Conservation (phyloP, 37 sponge, comb jelly and placozoan genomes). For the Diacarnus erythraeanus region DNA sequence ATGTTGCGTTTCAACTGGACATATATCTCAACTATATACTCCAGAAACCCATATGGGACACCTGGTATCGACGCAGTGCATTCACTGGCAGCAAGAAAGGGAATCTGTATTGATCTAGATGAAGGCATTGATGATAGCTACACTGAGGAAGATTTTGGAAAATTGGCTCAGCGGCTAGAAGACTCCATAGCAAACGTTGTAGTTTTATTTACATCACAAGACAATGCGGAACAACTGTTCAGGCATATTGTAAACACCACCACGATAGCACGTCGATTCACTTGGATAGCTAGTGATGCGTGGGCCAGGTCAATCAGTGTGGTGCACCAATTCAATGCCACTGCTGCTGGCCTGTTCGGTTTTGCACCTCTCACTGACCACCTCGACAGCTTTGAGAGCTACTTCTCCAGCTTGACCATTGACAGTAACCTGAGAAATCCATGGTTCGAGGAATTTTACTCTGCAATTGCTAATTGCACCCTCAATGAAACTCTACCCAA, state of each 20-base stretch:
- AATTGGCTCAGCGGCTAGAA: constrained; percentile 10
- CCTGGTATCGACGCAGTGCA: constrained; percentile 55
- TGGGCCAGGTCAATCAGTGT: constrained; percentile 73
- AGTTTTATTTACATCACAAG: constrained; percentile 50
- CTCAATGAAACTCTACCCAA: not conserved
- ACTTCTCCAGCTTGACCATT: constrained; percentile 67
- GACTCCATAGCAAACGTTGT: constrained; percentile 57
- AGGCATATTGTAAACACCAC: not conserved
- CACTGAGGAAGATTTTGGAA: not conserved
- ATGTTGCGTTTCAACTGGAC: constrained; percentile 64
- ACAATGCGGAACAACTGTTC: constrained; percentile 22
- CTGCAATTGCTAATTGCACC: constrained; percentile 49
- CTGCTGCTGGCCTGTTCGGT: constrained; percentile 64
- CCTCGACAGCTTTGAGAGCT: constrained; percentile 39
- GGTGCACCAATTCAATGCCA: constrained; percentile 10
- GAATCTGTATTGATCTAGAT: constrained; percentile 58
- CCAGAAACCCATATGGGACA: constrained; percentile 60
- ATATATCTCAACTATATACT: constrained; percentile 55
- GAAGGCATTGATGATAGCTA: constrained; percentile 30
- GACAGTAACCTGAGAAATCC: constrained; percentile 61
- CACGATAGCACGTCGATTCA: constrained; percentile 33
- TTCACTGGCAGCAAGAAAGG: constrained; percentile 12
- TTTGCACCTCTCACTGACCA: constrained; percentile 53
- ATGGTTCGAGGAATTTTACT: constrained; percentile 76
- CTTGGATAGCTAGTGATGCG: constrained; percentile 87